Base-by-base conservation (phyloP, 2,888 invertebrate genomes). In the Crossocerus cetratus region DNA sequence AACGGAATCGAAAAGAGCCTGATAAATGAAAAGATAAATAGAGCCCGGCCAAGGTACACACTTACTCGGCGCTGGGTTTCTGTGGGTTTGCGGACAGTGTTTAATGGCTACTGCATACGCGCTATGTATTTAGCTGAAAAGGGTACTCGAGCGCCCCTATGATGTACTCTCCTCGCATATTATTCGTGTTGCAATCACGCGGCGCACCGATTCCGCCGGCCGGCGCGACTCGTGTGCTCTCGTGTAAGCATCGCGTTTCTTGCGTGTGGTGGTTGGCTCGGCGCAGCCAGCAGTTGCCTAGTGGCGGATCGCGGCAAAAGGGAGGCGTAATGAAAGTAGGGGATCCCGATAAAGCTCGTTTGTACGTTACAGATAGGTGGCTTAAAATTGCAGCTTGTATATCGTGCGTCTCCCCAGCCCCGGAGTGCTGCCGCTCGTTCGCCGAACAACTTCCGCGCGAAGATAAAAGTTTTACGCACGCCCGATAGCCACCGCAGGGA, bases 391-490 rank as follows among this genome's bases (percentile, higher is more conserved):
- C 13, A 32, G 49, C 32, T 11, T 32, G 1, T 23, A 57, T 2
- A n/a, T n/a, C 4, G 20, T 13, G 20, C 57, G 57, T 57, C 55
- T 23, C n/a, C n/a, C n/a, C 32, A 5, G 14, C 18, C 45, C 45
- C 32, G n/a, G 45, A 63, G 16, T 32, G 32, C 32, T 11, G 32
- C 32, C 8, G 5, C 32, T 32, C 32, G 32, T 32, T 32, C 32
- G 5, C 32, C 18, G n/a, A n/a, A 13, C 61, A 13, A 57, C 53
- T 13, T 49, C 42, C 57, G 22, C 43, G 11, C 42, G 23, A 42
- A 14, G 65, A 66, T 66, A 66, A 66, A 43, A 32, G 32, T 32
- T 32, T 32, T 32, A 63, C 20, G 65, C 61, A 53, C n/a, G 61
- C 23, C 32, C 66, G 43, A 43, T 20, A 58, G 56, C 62, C 53